Base-by-base conservation (phyloP, 2,888 invertebrate species). In the Mycogona germanica region DNA sequence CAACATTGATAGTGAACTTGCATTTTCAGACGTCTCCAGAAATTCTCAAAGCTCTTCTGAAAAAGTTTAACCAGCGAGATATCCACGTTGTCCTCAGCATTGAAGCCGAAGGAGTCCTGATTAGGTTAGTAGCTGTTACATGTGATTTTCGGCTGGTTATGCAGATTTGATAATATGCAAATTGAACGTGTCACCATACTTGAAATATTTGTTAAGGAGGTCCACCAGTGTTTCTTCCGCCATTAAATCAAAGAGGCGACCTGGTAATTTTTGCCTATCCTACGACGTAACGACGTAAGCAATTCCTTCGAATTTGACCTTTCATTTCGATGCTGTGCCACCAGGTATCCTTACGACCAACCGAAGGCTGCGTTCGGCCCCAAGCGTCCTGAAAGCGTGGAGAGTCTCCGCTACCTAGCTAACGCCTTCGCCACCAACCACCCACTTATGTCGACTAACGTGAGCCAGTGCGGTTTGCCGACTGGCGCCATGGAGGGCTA, bases 21-120 rank as follows among this genome's bases (percentile, higher is more conserved):
- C 9, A 17, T 41, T 41, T 41, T 6, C 30, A 53, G 53, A 26
- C 32, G 25, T 7, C 38, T 23, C 46, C 53, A 17, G 19, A 35
- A 14, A 55, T 56, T 40, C 29, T 60, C 19, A 19, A 45, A 12
- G 76, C 81, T 3, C 78, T 91, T 53, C 70, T 79, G 25, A 73
- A 76, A 51, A 73, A 85, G 64, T 66, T 91, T 32, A 69, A 78
- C 51, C 72, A 73, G 23, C 80, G 83, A 62, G 75, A 75, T 56
- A 86, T 82, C 62, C 82, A 87, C 67, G 69, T 83, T 44, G 74
- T 85, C 49, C 66, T 91, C 3, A 81, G 84, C 61, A 71, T 89
- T 42, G 79, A 82, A 30, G 82, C 86, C 1, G 88, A 87, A 0
- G 77, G 77, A 1, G 77, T 78, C 46, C 79, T 80, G 53, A 73